These are phyloP conservation scores for Vipera ursinii DNA, from an alignment of 2,797 vertebrate genomes.

Conservation along the genomic window DNA sequence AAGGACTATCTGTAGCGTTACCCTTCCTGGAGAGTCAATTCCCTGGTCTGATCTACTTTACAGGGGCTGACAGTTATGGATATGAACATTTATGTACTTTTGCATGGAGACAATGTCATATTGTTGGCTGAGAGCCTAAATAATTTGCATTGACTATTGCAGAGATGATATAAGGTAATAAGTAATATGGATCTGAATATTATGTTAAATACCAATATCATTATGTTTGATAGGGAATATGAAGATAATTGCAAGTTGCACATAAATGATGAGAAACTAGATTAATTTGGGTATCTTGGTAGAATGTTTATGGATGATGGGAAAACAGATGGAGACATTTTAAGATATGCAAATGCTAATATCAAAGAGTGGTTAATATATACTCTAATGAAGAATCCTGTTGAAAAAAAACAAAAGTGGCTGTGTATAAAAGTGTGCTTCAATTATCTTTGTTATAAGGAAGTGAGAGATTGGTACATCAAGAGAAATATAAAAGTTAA, in stretches of 20 bases:
- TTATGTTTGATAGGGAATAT: neutral
- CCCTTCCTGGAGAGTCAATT: neutral
- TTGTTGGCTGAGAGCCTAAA: neutral
- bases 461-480: neutral
- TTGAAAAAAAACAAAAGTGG: neutral
- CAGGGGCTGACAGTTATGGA: neutral
- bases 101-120: neutral
- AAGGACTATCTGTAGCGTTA: neutral
- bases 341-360: neutral
- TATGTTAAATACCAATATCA: neutral
- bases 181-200: neutral
- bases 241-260: neutral
- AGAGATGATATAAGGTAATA: neutral
- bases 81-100: neutral
- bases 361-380: neutral
- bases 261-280: neutral
- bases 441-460: neutral
- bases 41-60: neutral
- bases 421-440: neutral
- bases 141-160: neutral
- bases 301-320: neutral
- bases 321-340: neutral
- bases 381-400: neutral
- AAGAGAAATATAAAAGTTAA: neutral
- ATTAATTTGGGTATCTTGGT: neutral